These are phyloP conservation scores for Cetonia aurata DNA, from an alignment of 2,888 invertebrate species.

Conservation along the genomic window DNA sequence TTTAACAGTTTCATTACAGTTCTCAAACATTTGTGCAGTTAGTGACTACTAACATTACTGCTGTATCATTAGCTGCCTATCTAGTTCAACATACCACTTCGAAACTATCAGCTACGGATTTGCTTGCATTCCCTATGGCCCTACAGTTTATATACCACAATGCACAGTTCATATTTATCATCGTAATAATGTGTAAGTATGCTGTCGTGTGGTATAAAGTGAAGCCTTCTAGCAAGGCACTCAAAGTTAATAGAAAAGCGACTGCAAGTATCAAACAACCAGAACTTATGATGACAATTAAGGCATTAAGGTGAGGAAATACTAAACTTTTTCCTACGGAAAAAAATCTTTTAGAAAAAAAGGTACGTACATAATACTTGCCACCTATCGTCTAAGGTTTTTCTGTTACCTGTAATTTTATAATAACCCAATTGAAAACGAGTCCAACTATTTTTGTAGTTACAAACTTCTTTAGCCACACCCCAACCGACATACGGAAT, in stretches of 20 bases:
- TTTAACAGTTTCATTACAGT: too few species aligned
- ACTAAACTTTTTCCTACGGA: slow-evolving; percentile 71
- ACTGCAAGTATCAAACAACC: slow-evolving; percentile 74
- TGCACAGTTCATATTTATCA: slow-evolving; percentile 81
- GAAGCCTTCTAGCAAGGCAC: slow-evolving; percentile 74
- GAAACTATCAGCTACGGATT: slow-evolving; percentile 63
- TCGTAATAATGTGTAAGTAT: slow-evolving; percentile 76
- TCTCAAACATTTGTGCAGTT: too few species aligned
- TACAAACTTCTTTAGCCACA: slow-evolving; percentile 76
- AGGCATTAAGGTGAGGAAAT: slow-evolving; percentile 73
- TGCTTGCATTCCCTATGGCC: slow-evolving; percentile 73
- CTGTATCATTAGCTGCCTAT: too few species aligned
- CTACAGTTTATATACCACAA: slow-evolving; percentile 79
- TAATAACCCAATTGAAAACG: slow-evolving; percentile 72
- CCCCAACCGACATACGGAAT: slow-evolving; percentile 80
- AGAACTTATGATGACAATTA: slow-evolving; percentile 73
- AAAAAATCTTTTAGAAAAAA: neutral
- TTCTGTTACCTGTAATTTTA: slow-evolving; percentile 63
- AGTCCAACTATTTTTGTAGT: slow-evolving; percentile 78
- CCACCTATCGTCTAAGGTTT: too few species aligned
- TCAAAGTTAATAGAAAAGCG: slow-evolving; percentile 72
- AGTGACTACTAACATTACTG: too few species aligned
- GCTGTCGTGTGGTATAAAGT: slow-evolving; percentile 74
- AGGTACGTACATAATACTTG: neutral
- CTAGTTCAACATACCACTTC: slow-evolving; percentile 57